phyloP scores from a whole-genome alignment of 2,797 vertebrate species.

The Enteromius treurensis region DNA sequence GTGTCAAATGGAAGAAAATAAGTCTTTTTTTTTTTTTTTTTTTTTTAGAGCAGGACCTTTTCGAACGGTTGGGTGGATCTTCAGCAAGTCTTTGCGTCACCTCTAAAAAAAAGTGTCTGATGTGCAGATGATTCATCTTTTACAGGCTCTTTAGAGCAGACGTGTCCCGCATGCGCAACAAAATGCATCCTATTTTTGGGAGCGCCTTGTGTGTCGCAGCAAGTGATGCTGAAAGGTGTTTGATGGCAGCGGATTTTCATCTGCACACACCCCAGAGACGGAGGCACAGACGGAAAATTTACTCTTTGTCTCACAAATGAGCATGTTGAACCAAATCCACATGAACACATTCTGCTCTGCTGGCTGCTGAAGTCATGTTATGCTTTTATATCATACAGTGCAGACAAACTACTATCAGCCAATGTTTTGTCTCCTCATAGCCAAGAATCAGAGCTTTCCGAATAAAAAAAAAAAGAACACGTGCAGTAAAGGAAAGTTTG shows the following conservation, averaged over 20 bases:
- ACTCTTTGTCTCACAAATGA: conserved; percentile 43
- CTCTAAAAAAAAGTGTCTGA: conserved; percentile 38
- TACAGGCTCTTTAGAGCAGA: conserved; percentile 43
- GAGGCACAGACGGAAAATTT: conserved; percentile 5
- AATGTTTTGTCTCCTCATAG: neutral
- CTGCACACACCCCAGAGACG: conserved; percentile 8
- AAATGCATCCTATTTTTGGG: conserved; percentile 51
- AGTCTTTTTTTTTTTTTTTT: neutral
- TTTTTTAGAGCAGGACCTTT: neutral
- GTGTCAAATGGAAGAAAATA: neutral
- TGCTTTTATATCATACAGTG: neutral
- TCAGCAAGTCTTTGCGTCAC: conserved; percentile 33
- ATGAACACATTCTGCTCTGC: conserved; percentile 4
- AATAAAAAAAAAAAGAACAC: neutral
- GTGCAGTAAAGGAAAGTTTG: conserved; percentile 16
- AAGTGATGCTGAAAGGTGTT: conserved; percentile 56
- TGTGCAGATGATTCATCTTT: conserved; percentile 60
- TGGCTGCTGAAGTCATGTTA: neutral
- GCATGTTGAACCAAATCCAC: conserved; percentile 3
- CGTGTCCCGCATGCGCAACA: conserved; percentile 49
- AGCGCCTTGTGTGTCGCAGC: conserved; percentile 32
- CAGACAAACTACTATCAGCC: conserved; percentile 3
- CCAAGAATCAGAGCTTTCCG: neutral
- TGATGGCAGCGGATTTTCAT: conserved; percentile 40
- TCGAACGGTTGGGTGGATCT: neutral